Base-by-base conservation (phyloP, 2,888 invertebrate genomes). In the Nomada goodeniana region DNA sequence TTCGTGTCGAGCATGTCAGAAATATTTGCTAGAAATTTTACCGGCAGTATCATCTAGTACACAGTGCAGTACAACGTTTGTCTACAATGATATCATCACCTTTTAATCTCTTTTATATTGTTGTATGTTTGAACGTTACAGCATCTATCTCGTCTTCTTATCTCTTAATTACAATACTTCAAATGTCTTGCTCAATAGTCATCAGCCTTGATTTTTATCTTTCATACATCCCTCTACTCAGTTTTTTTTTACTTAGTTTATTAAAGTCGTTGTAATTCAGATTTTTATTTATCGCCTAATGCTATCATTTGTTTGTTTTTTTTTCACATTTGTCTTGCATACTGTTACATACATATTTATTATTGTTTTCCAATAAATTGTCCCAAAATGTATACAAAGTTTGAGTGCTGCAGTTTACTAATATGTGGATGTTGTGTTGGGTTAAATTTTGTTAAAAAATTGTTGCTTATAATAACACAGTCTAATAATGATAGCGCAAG, bases 41-140 rank as follows among this genome's bases (percentile, higher is more conserved):
- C 44, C 59, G 57, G 65, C 55, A 23, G 36, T 42, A 64, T 53
- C 47, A 57, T 55, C 36, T 75, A 65, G 59, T 65, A 44, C 44
- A 59, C 47, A 29, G 60, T 71, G 11, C 29, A 72, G 78, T 72
- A 77, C 70, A 69, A 63, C 61, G 63, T 69, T 47, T 52, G 67
- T 61, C n/a, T 83, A 69, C 29, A 72, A 67, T 74, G 76, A 87
- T 84, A 69, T 84, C 70, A 79, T 82, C 44, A 76, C 57, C 36
- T 76, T 72, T 71, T 79, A 61, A 55, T 55, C n/a, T 78, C 77
- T 77, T 64, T 67, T 74, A 44, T 53, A 57, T 53, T 77, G 57
- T 68, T 76, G 52, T 80, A 63, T 79, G 63, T 70, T 76, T 82
- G 63, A 83, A 83, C 75, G 84, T 75, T 87, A 87, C 85, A 81